These are phyloP conservation scores for Paelopatides confundens DNA, from an alignment of 53 echinoderm and acorn worm species.

Conservation along the genomic window DNA sequence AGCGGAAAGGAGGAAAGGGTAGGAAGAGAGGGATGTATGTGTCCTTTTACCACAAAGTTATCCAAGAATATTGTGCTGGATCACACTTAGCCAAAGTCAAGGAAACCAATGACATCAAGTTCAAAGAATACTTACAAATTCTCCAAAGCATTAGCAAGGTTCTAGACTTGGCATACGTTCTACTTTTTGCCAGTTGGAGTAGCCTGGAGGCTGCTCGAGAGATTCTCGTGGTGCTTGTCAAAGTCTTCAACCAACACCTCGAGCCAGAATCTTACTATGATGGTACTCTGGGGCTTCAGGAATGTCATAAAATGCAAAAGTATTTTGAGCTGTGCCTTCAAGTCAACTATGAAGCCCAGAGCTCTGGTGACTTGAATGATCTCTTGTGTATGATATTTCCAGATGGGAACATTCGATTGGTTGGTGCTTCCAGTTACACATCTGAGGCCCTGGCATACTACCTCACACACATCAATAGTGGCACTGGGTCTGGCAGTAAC, in stretches of 20 bases:
- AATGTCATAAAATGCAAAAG: conserved; percentile 36
- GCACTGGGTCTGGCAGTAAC: too few species aligned
- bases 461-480: not conserved
- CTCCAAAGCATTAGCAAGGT: not conserved
- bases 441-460: conserved; percentile 21
- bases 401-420: not conserved
- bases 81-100: not conserved
- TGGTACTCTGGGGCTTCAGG: conserved; percentile 1
- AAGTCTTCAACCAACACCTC: not conserved
- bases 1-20: not conserved
- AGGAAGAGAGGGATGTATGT: not conserved
- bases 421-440: conserved; percentile 21
- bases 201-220: conserved; percentile 17
- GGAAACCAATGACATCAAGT: not conserved
- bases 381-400: not conserved
- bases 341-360: conserved; percentile 17
- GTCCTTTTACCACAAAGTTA: conserved; percentile 31
- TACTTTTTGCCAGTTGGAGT: conserved; percentile 20
- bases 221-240: conserved; percentile 1
- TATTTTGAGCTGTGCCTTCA: conserved; percentile 33
- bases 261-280: not conserved
- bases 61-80: conserved; percentile 50
- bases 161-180: conserved; percentile 20
- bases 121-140: not conserved
- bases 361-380: not conserved